A percentile compares a stretch with the other conserved stretches of the same genome.
Evolutionary conservation across 1,140 invertebrate species (phyloP).

Genomic region (Trinorchestia longiramus): DNA sequence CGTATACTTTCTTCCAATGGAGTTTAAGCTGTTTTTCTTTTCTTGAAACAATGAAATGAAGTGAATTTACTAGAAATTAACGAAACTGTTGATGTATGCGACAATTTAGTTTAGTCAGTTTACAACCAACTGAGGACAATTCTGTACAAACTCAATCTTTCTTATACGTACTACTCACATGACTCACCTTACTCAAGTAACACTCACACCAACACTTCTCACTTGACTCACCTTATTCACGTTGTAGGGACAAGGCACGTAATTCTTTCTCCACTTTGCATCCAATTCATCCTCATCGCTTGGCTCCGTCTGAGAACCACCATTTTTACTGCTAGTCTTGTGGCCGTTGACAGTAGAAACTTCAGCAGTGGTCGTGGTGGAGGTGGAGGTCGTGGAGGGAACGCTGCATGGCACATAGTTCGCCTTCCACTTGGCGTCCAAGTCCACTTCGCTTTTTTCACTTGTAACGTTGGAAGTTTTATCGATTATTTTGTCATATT

Average conservation of each 20-base stretch:
- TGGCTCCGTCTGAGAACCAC: neutral
- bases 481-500: constrained; percentile 25
- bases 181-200: too few species aligned
- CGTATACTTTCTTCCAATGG: too few species aligned
- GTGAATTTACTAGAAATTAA: too few species aligned
- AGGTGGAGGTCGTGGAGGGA: neutral
- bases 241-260: constrained; percentile 2
- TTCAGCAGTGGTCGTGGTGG: neutral
- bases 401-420: neutral
- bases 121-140: too few species aligned
- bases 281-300: constrained; percentile 17
- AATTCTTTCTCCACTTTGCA: constrained; percentile 20
- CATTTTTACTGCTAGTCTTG: neutral
- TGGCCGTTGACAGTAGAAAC: neutral
- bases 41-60: too few species aligned
- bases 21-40: too few species aligned
- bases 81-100: too few species aligned
- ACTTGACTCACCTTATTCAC: neutral
- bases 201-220: neutral
- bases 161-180: too few species aligned
- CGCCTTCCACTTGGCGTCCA: constrained; percentile 20
- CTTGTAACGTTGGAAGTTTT: neutral
- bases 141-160: too few species aligned
- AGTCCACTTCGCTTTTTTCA: neutral
- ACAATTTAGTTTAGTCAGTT: too few species aligned